Conservation (phyloP, 2,888 invertebrate genomes). For the Ennomos erosarius region DNA sequence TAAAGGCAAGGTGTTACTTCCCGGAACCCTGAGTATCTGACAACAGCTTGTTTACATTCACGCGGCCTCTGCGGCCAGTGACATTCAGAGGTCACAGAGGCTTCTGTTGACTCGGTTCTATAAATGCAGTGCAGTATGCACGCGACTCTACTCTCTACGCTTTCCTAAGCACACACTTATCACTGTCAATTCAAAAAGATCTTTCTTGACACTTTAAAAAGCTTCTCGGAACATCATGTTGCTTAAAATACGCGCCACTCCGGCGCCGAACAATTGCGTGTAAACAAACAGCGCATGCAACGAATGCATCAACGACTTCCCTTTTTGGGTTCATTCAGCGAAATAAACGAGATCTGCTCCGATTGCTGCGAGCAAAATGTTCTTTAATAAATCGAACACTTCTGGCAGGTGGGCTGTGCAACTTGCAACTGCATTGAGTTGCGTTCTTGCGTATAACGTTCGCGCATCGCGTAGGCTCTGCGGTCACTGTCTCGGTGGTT, state of each 20-base stretch:
- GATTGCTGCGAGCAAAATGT: slow-evolving; percentile 20
- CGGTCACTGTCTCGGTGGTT: slow-evolving; percentile 61
- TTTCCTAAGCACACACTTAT: slow-evolving; percentile 39
- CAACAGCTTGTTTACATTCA: slow-evolving; percentile 57
- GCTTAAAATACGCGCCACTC: slow-evolving; percentile 16
- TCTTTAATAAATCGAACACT: not conserved
- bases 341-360: slow-evolving; percentile 54
- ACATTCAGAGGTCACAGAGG: slow-evolving; percentile 52
- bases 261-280: slow-evolving; percentile 16
- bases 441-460: slow-evolving; percentile 43
- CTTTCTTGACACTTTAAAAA: slow-evolving; percentile 31
- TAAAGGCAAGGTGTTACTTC: slow-evolving; percentile 58
- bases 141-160: slow-evolving; percentile 22
- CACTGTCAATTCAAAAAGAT: slow-evolving; percentile 26
- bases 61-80: slow-evolving; percentile 47
- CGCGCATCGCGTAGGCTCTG: slow-evolving; percentile 53
- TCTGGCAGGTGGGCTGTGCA: slow-evolving; percentile 23
- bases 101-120: too few species aligned
- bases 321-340: slow-evolving; percentile 61
- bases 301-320: slow-evolving; percentile 59
- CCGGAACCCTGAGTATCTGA: slow-evolving; percentile 55
- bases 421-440: slow-evolving; percentile 46
- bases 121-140: too few species aligned
- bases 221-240: slow-evolving; percentile 8
- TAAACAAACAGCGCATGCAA: slow-evolving; percentile 40